Base-by-base conservation (phyloP, 2,888 invertebrate genomes). In the Onthophagus sagittarius region DNA sequence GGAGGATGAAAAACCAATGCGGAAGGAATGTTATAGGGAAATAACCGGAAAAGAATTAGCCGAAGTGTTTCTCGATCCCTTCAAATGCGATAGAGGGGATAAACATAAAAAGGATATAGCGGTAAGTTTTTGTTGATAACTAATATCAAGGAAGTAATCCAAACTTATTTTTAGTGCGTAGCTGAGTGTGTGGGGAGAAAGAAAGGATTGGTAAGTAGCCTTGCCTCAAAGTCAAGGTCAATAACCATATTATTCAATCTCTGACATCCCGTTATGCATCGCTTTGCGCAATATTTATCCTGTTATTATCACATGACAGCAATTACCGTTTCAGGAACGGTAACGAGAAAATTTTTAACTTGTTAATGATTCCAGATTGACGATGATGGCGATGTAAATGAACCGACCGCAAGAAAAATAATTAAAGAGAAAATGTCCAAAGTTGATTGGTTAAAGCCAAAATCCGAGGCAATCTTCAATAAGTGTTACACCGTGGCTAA, bases 141-240 rank as follows among this genome's bases (percentile, higher is more conserved):
- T 14, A 4, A 53, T 7, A 53, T 53, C 7, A 53, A 23, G 67
- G 23, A 32, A 31, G 32, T 67, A 31, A 67, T 67, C 67, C 23
- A 67, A 67, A 67, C 23, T 67, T 71, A 73, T 76, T 75, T 72
- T 83, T 82, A 86, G 86, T 85, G 86, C 75, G 81, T 84, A 15
- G 77, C 81, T 65, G 82, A 84, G 76, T 86, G 86, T 74, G 80
- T 84, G 7, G 83, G 81, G 2, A 81, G 83, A 77, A 84, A 85
- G 78, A 81, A 81, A 71, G 78, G 82, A 67, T 65, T 82, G 79
- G 85, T 85, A 81, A 84, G 84, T 82, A 75, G 70, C 11, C 31
- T 64, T 15, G 9, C 32, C n/a, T 67, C 67, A 67, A 23, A 23
- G 67, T 67, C 67, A 67, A n/a, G 67, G 31, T 67, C 31, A 23